phyloP scores from a whole-genome alignment of 2,797 vertebrate species.

The Mionectes olivaceus region DNA sequence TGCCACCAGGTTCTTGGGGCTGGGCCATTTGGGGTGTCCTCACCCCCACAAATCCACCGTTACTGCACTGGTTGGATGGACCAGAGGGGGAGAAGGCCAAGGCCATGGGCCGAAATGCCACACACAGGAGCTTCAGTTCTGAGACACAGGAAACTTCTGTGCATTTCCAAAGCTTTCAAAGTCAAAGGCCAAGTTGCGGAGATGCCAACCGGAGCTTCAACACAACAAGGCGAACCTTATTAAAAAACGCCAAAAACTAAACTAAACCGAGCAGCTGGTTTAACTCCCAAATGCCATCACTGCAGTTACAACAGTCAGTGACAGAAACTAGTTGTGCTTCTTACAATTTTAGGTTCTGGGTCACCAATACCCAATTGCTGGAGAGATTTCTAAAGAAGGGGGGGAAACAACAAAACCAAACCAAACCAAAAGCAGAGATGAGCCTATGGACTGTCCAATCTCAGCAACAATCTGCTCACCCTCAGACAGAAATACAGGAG shows the following conservation, averaged over 20 bases:
- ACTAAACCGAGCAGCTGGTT: background rate
- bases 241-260: background rate
- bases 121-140: background rate
- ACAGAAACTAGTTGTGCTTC: conserved; percentile 44
- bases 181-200: background rate
- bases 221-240: background rate
- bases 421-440: background rate
- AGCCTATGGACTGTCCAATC: background rate
- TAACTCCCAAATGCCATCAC: background rate
- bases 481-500: background rate
- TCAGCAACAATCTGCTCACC: background rate
- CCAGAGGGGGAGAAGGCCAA: background rate
- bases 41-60: background rate
- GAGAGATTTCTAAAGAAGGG: background rate
- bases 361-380: background rate
- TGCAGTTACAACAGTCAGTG: background rate
- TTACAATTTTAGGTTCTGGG: background rate
- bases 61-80: background rate
- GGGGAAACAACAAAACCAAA: background rate
- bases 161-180: conserved; percentile 19
- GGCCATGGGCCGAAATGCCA: background rate
- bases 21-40: background rate
- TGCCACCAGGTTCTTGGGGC: background rate
- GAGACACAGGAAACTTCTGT: background rate
- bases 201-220: background rate